A percentile compares a stretch with the other conserved stretches of the same genome.
phyloP scores from a whole-genome alignment of 2,797 vertebrate species.

The Masticophis lateralis region DNA sequence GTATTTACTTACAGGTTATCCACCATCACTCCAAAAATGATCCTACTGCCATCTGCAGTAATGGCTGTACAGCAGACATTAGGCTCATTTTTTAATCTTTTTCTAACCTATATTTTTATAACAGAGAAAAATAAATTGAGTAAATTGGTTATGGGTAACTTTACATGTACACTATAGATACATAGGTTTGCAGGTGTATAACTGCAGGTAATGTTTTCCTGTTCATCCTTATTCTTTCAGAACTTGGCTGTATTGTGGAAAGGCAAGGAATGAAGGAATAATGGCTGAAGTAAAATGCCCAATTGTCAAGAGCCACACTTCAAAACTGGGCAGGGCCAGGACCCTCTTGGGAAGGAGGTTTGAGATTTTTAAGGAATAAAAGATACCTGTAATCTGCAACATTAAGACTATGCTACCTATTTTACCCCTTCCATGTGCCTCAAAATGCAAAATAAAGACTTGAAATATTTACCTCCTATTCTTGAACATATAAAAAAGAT shows the following conservation, averaged over 20 bases:
- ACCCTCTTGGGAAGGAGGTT: not conserved
- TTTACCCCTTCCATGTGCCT: not conserved
- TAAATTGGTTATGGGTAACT: not conserved
- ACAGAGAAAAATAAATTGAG: not conserved
- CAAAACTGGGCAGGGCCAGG: not conserved
- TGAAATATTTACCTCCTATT: not conserved
- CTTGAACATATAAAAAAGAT: not conserved
- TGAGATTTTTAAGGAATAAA: not conserved
- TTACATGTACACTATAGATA: not conserved
- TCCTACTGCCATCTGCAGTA: constrained; percentile 55
- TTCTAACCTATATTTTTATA: constrained; percentile 61
- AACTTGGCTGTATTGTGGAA: not conserved
- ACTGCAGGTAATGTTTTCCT: not conserved
- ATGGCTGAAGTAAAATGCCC: not conserved
- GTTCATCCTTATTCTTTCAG: not conserved
- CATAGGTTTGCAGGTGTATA: not conserved
- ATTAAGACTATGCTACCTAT: not conserved
- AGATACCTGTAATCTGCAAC: not conserved
- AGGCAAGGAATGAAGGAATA: not conserved
- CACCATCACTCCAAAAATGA: constrained; percentile 60
- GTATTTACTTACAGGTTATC: constrained; percentile 61
- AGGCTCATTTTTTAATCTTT: constrained; percentile 63
- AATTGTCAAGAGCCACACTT: not conserved
- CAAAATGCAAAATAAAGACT: not conserved
- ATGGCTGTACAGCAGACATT: constrained; percentile 67